A percentile compares a stretch with the other conserved stretches of the same genome.
Conservation (phyloP, 2,888 invertebrate genomes). For the Brenthis ino region DNA sequence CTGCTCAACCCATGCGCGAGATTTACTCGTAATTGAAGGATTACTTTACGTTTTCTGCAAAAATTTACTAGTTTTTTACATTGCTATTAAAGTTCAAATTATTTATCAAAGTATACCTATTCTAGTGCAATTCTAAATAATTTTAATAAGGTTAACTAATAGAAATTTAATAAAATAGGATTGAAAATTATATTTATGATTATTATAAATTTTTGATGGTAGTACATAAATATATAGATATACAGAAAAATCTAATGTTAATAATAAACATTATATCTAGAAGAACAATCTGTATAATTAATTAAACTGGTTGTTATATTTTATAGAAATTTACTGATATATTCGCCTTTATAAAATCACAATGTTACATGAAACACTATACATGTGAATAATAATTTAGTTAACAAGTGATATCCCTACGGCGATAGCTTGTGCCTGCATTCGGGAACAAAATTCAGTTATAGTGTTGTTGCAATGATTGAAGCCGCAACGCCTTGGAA, state of each 20-base stretch:
- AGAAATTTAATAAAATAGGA: too few relatives aligned
- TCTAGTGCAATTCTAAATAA: too few relatives aligned
- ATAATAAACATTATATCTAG: neutral
- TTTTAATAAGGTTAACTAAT: too few relatives aligned
- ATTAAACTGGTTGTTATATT: too few relatives aligned
- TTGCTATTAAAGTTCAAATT: too few relatives aligned
- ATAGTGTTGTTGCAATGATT: conserved; percentile 58
- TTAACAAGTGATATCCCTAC: conserved; percentile 34
- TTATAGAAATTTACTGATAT: neutral
- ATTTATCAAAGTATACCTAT: too few relatives aligned
- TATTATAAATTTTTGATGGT: neutral
- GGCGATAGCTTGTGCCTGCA: conserved; percentile 43
- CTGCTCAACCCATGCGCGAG: too few relatives aligned
- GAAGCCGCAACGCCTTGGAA: conserved; percentile 68
- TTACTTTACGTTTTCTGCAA: too few relatives aligned
- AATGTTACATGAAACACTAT: conserved; percentile 10
- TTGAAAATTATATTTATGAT: neutral
- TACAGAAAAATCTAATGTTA: neutral
- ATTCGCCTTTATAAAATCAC: neutral
- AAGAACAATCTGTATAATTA: too few relatives aligned
- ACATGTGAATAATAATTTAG: conserved; percentile 25
- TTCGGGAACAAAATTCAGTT: conserved; percentile 66
- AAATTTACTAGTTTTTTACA: too few relatives aligned
- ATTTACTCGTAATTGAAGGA: too few relatives aligned
- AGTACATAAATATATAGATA: too few relatives aligned